Percentiles rank a stretch among this genome's conserved stretches.
Evolutionary conservation across 37 sponge, comb jelly and placozoan genomes (phyloP).

Genomic region (Ephydatia muelleri): DNA sequence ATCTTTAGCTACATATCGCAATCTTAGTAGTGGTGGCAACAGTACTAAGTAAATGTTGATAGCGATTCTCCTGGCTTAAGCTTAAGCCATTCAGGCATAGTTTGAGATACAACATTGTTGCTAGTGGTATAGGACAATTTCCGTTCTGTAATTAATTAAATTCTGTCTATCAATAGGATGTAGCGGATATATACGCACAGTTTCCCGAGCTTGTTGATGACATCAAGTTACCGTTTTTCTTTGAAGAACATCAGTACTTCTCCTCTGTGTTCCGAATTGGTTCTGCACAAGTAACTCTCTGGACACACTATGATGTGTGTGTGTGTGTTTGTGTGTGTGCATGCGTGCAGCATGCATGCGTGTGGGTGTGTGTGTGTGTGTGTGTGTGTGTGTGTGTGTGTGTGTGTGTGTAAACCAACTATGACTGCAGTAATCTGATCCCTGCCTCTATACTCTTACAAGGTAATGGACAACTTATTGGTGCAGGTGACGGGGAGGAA

Average conservation of each 20-base stretch:
- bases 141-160: too few relatives aligned
- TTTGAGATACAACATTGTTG: too few relatives aligned
- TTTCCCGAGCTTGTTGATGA: conserved; percentile 80
- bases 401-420: not conserved
- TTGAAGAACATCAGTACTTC: conserved; percentile 59
- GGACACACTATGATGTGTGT: conserved; percentile 96
- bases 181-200: conserved; percentile 74
- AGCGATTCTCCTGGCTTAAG: too few relatives aligned
- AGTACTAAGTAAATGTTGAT: too few relatives aligned
- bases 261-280: conserved; percentile 87
- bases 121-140: too few relatives aligned
- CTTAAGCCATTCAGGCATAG: too few relatives aligned
- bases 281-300: conserved; percentile 80
- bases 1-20: too few relatives aligned
- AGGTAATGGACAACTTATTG: conserved; percentile 97
- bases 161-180: conserved; percentile 48
- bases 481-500: conserved; percentile 86
- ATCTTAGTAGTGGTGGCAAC: too few relatives aligned
- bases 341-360: too few relatives aligned
- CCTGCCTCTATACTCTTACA: not conserved
- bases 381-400: not conserved
- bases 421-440: not conserved
- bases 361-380: too few relatives aligned
- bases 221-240: conserved; percentile 68
- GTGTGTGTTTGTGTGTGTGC: not conserved